These are phyloP conservation scores for Hyppa rectilinea DNA, from an alignment of 2,888 invertebrate genomes.

Conservation along the genomic window DNA sequence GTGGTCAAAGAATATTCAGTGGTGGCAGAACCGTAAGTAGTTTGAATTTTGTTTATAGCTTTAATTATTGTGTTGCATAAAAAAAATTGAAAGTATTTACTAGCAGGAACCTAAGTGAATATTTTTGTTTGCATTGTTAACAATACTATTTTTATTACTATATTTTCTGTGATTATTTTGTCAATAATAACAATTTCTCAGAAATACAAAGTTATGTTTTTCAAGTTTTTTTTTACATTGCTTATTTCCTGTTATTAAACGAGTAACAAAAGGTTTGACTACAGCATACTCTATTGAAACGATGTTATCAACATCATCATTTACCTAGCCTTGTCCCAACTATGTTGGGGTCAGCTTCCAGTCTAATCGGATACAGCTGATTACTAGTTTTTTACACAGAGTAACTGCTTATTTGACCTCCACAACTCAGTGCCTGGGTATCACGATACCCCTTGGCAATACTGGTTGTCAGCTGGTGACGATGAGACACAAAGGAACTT, in stretches of 20 bases:
- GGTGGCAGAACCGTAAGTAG: conserved; percentile 46
- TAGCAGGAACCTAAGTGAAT: neutral
- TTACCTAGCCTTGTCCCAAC: no score
- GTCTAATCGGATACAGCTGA: no score
- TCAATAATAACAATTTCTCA: neutral
- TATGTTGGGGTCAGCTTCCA: no score
- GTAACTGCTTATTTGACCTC: no score
- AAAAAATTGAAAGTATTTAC: neutral
- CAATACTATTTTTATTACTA: neutral
- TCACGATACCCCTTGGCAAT: no score
- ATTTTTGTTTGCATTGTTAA: neutral
- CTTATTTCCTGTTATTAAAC: neutral
- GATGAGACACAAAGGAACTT: no score
- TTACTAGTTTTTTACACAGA: no score
- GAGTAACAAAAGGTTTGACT: neutral
- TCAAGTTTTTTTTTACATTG: neutral
- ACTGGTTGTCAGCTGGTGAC: no score
- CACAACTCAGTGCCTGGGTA: no score
- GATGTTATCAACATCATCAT: no score
- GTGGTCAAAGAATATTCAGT: conserved; percentile 44
- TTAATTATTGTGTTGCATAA: neutral
- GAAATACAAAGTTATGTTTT: neutral
- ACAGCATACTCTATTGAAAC: neutral
- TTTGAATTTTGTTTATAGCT: conserved; percentile 15
- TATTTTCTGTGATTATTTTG: neutral